These are phyloP conservation scores for Synanthedon andrenaeformis DNA, from an alignment of 2,888 invertebrate species.

Conservation along the genomic window DNA sequence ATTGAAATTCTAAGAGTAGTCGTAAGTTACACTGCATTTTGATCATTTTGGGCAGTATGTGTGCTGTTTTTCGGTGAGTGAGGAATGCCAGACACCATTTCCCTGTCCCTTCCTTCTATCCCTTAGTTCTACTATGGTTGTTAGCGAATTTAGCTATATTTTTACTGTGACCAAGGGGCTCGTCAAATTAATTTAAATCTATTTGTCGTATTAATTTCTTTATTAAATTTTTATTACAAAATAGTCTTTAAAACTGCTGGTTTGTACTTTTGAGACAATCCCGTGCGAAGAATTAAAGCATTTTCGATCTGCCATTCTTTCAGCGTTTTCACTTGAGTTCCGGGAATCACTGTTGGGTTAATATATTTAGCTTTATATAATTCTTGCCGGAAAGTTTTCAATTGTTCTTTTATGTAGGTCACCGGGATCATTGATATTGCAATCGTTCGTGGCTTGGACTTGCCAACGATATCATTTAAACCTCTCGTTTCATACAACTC, in stretches of 20 bases:
- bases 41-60: too few species aligned
- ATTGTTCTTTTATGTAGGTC: conserved; percentile 42
- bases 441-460: conserved; percentile 33
- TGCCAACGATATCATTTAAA: conserved; percentile 18
- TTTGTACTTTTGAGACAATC: conserved; percentile 17
- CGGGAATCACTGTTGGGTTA: conserved; percentile 39
- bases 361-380: conserved; percentile 41
- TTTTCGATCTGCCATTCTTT: conserved; percentile 55
- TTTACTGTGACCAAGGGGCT: too few species aligned
- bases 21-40: too few species aligned
- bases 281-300: conserved; percentile 20
- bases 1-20: too few species aligned
- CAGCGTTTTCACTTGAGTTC: conserved; percentile 42
- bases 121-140: too few species aligned
- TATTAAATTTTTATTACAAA: conserved; percentile 4
- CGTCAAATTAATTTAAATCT: too few species aligned
- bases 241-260: conserved; percentile 28
- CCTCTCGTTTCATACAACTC: conserved; percentile 50
- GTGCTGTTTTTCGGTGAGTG: too few species aligned
- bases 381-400: conserved; percentile 34
- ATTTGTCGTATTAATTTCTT: too few species aligned
- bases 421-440: conserved; percentile 50
- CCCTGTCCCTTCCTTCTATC: too few species aligned
- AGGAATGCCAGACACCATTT: too few species aligned
- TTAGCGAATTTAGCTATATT: too few species aligned